A percentile compares a stretch with the other conserved stretches of the same genome.
Evolutionary conservation across 2,113 vertebrate genomes (phyloP).

Genomic region (Gila orcuttii): DNA sequence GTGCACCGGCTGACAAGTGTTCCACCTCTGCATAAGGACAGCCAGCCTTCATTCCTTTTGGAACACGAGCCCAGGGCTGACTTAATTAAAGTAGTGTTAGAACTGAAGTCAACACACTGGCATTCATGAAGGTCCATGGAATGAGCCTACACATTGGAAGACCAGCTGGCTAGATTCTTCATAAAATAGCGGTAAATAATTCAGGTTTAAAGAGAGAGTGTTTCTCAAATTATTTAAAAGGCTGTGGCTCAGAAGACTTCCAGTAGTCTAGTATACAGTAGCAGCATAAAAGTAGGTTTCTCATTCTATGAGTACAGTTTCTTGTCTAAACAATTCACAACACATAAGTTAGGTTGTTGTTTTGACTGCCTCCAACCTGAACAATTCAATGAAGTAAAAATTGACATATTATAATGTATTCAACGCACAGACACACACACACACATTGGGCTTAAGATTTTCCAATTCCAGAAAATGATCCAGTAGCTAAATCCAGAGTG

Average conservation of each 20-base stretch:
- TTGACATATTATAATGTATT: not conserved
- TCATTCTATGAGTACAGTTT: conserved; percentile 50
- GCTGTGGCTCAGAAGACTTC: conserved; percentile 49
- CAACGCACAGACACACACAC: too few species aligned
- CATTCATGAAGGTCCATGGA: conserved; percentile 31
- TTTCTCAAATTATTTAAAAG: conserved; percentile 78
- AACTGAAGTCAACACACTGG: conserved; percentile 45
- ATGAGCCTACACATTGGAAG: conserved; percentile 70
- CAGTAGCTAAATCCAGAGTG: not conserved
- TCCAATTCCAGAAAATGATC: not conserved
- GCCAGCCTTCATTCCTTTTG: conserved; percentile 52
- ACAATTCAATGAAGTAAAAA: conserved; percentile 43
- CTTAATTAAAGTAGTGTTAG: conserved; percentile 70
- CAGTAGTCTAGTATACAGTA: conserved; percentile 43
- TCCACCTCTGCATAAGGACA: conserved; percentile 58
- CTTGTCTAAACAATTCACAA: conserved; percentile 35
- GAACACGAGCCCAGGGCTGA: conserved; percentile 61
- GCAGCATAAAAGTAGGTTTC: conserved; percentile 48
- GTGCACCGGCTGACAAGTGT: conserved; percentile 52
- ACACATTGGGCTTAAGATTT: too few species aligned
- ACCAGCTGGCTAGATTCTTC: conserved; percentile 71
- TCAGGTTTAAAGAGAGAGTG: conserved; percentile 70
- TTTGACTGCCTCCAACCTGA: conserved; percentile 34
- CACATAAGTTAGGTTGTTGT: conserved; percentile 44
- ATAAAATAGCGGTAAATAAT: conserved; percentile 77